Base-by-base conservation (phyloP, 2,888 invertebrate species). In the Antheraea assamensis region DNA sequence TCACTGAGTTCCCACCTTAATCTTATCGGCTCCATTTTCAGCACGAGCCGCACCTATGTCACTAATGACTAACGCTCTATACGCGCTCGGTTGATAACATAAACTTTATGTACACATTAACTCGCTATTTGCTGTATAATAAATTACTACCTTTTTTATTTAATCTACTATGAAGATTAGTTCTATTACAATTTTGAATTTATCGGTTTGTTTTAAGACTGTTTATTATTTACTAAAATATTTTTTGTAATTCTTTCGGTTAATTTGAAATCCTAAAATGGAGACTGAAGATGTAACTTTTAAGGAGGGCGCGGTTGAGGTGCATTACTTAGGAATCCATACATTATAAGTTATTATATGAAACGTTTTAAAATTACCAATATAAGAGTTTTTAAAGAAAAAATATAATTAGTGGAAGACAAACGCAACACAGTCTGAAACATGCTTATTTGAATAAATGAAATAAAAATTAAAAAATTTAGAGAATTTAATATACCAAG, bases 41-140 rank as follows among this genome's bases (percentile, higher is more conserved):
- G 85, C 86, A 83, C 87, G 86, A 81, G 82, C 86, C 84, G 81
- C 86, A 87, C 88, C 88, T 88, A 86, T 81, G 87, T 88, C 88
- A 88, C 88, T 90, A 91, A 90, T 88, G 90, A 88, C 86, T 83
- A 84, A 83, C 84, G 84, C 82, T 80, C 79, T 79, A 78, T 35
- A 47, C 66, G 66, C 52, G 49, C 31, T 21, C 73, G 52, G 66
- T 71, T 71, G 74, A 74, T 74, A 74, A 74, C 68, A 55, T 19
- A 15, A 58, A 71, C 71, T 71, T 71, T 71, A 71, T 71, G 71
- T 58, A 71, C 68, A 55, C 61, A 58, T 72, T 74, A 71, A 74
- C 68, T 74, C 52, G 55, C 73, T 74, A 31, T 74, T 74, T 74
- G 52, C 71, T 71, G 66, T 71, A 27, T 68, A 71, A 74, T 71